Conservation (phyloP, 2,888 invertebrate species). For the Erebia epiphron region DNA sequence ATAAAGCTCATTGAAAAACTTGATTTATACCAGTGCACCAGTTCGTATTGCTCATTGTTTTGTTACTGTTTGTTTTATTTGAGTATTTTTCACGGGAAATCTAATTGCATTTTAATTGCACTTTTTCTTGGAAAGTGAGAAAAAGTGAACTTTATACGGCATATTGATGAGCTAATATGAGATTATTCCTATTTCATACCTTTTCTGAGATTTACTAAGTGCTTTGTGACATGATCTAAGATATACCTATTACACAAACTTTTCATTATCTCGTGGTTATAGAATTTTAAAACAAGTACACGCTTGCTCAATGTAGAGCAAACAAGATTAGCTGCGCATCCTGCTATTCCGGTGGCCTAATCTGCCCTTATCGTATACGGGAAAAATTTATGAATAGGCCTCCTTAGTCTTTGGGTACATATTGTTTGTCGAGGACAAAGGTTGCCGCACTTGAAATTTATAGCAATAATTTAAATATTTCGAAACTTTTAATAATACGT, state of each 20-base stretch:
- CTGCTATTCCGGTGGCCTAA: constrained; percentile 79
- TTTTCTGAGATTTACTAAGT: background rate
- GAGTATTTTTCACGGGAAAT: too few species aligned
- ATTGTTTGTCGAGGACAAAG: constrained; percentile 60
- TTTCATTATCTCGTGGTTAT: constrained; percentile 41
- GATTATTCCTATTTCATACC: background rate
- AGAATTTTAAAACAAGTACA: constrained; percentile 52
- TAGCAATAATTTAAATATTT: constrained; percentile 26
- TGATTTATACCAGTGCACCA: constrained; percentile 31
- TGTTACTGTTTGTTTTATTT: constrained; percentile 30
- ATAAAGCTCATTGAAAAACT: constrained; percentile 39
- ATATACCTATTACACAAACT: constrained; percentile 21
- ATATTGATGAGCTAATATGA: background rate
- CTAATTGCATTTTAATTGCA: constrained; percentile 22
- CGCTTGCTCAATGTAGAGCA: constrained; percentile 58
- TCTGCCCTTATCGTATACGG: constrained; percentile 70
- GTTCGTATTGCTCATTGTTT: constrained; percentile 26
- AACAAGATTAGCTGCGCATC: constrained; percentile 78
- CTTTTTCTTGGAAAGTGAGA: constrained; percentile 9
- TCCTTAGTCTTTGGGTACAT: constrained; percentile 50
- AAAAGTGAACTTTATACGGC: constrained; percentile 10
- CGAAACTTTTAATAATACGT: constrained; percentile 6
- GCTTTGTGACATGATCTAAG: constrained; percentile 18
- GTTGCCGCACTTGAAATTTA: constrained; percentile 48
- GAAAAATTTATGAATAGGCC: constrained; percentile 72